Evolutionary conservation across 2,888 invertebrate genomes (phyloP), one percentile per base, ranked within the genome.

Genomic region (Pristionchus arcanus): DNA sequence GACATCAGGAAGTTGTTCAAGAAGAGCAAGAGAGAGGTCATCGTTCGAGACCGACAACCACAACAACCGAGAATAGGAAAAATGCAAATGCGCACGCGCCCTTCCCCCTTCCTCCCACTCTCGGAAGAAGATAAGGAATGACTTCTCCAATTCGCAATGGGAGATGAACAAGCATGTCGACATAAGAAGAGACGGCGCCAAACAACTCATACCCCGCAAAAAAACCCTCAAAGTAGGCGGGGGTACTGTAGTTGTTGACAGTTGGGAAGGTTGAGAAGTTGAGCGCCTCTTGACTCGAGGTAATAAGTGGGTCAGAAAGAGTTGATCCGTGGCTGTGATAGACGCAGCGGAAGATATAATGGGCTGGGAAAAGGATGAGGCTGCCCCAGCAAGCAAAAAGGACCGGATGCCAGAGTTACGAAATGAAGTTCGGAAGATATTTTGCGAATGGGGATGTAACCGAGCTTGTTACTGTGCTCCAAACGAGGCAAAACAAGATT

Each of bases 131-230:
- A 71, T 71, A n/a, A 53, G 49, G 37, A n/a, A 81, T 81, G 81
- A 81, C 59, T 15, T 81, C 84, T 34, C 59, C 59, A 84, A 59
- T 34, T 55, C 84, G 19, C 84, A 59, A 55, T 84, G 84, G 84
- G 53, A 31, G 84, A 81, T 25, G 59, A 81, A 11, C 25, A 37
- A 34, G 81, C 49, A 34, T 19, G 77, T 42, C n/a, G 34, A 49
- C 53, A 81, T n/a, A 71, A 71, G 71, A 15, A 34, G 71, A 71
- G 31, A 15, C 15, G 68, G 7, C 25, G 68, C 71, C 71, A 34
- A 71, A 28, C 28, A 71, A 68, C 15, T n/a, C 31, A 15, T 31
- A 28, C 19, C n/a, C 0, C 59, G 59, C 59, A 25, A 25, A 63
- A 63, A 63, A 25, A 55, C 16, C 16, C 4, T 4, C 55, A 55